Base-by-base conservation (phyloP, 2,797 vertebrate species). In the Adelosebastes latens region DNA sequence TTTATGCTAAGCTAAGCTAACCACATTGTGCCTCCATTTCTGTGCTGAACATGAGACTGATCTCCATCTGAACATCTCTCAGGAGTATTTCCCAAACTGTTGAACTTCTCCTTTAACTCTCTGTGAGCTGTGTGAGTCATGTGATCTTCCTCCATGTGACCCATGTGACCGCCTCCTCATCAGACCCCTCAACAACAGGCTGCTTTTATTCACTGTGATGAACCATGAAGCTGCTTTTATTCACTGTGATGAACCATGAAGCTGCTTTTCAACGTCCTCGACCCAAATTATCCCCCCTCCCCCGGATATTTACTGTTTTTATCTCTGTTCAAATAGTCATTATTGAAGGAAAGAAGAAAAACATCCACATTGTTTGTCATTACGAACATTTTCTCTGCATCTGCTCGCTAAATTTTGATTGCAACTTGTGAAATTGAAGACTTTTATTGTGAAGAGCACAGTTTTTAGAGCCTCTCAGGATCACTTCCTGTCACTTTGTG, bases 131-230 rank as follows among this genome's bases (percentile, higher is more conserved):
- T 24, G 14, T 58, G 67, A 4, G 10, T 72, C 77, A 84, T 75
- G 87, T 80, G 82, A 70, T 24, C 55, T 71, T 24, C 34, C 8
- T 27, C 34, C n/a, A 22, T 42, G 34, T 36, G 61, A 36, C 31
- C n/a, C 73, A 29, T 69, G 78, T 82, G 77, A 80, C 55, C 2
- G 0, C 11, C 32, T 58, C 25, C 10, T 79, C 31, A 65, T 1
- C 53, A 34, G 22, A 46, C 68, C 62, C 42, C 39, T 29, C 8
- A 52, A 18, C 13, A 58, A 27, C 58, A 79, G 64, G 29, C 32
- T 34, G 27, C 32, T 62, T 42, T 68, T 42, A 55, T 25, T 49
- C 22, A 8, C 36, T 53, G 18, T 24, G 27, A 78, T 46, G 53
- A 72, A 76, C 7, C 32, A 25, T 9, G 8, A 55, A 8, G 3